Evolutionary conservation across 1,140 invertebrate genomes (phyloP).

Genomic region (Lepidotrigona ventralis): DNA sequence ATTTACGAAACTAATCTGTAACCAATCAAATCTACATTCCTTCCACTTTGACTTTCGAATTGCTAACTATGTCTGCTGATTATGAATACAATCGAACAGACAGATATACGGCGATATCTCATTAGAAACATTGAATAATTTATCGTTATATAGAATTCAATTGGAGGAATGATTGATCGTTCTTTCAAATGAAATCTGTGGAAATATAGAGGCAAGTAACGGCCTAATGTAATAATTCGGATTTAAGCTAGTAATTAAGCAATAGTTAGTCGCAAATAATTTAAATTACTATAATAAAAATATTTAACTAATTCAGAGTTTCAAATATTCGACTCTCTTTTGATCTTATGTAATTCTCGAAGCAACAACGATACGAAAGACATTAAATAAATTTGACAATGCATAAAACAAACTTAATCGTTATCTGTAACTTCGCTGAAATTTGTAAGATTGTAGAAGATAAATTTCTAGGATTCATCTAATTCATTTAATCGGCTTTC

Average conservation of each 20-base stretch:
- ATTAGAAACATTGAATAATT: conserved; percentile 2
- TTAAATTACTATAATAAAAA: too few relatives aligned
- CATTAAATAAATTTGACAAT: too few relatives aligned
- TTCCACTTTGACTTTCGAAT: background rate
- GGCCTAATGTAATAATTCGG: background rate
- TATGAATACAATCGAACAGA: background rate
- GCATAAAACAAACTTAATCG: too few relatives aligned
- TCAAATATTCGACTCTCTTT: too few relatives aligned
- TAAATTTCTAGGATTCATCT: too few relatives aligned
- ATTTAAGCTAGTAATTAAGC: background rate
- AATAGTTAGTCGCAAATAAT: too few relatives aligned
- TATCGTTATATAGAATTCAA: background rate
- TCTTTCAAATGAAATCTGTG: background rate
- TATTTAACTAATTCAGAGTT: too few relatives aligned
- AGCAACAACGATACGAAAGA: too few relatives aligned
- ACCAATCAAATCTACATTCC: background rate
- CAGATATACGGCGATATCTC: background rate
- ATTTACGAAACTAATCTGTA: background rate
- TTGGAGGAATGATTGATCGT: background rate
- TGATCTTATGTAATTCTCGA: too few relatives aligned
- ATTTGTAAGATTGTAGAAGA: too few relatives aligned
- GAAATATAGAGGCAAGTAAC: background rate
- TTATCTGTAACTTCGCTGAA: too few relatives aligned
- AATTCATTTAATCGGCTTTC: too few relatives aligned
- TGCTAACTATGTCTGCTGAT: background rate